Evolutionary conservation across 2,113 vertebrate genomes (phyloP), one percentile per base, ranked within the genome.

Genomic region (Oreocharis arfaki): DNA sequence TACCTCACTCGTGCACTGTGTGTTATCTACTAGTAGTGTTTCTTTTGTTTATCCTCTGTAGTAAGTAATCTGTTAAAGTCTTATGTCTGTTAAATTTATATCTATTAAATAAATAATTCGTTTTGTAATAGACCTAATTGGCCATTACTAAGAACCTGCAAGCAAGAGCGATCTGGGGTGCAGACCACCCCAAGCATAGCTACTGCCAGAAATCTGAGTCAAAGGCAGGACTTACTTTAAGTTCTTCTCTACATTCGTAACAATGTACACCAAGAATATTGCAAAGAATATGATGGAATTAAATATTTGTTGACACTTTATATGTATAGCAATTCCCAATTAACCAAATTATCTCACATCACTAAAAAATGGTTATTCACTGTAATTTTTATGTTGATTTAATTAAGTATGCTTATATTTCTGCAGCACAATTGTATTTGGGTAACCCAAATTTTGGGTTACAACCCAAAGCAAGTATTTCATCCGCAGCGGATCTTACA

Each of bases 151-250:
- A 53, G 49, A 53, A 37, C 6, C 7, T 53, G 14, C 6, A 4
- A 73, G 33, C 0, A 1, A 73, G 68, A 37, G 17, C 6, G 3
- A 22, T 37, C 18, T 55, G 18, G 47, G 39, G 6, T 37, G 9
- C 49, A 63, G 33, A 22, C 33, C 3, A 9, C 22, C 12, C 33
- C 22, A 41, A 50, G 50, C 19, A 63, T 33, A 63, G 41, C 22
- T 55, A 73, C 18, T 39, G 11, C n/a, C 49, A 84, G 69, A 33
- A 84, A 74, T 39, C 28, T 46, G 49, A 55, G 57, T 46, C 18
- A 18, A 64, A 74, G 18, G 15, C 41, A 73, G 41, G 49, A 46
- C 14, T 68, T 81, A n/a, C 10, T 56, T 63, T 47, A 47, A 64
- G 23, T 9, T 33, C 23, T 55, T 15, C 39, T 73, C 28, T 73